Evolutionary conservation across 2,113 vertebrate species (phyloP).

Genomic region (Semicossyphus pulcher): DNA sequence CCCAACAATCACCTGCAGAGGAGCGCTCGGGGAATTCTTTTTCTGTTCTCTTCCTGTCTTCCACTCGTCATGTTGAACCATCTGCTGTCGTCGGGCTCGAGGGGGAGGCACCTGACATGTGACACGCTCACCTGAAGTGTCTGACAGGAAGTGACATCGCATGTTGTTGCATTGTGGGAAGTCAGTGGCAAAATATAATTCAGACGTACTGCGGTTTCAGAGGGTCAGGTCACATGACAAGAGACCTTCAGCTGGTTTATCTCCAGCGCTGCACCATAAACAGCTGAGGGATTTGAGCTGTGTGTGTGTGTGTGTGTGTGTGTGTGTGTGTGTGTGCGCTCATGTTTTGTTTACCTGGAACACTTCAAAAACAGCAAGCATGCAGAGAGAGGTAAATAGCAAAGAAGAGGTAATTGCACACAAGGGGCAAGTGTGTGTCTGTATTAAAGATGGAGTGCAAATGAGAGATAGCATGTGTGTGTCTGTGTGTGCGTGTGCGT

Average conservation of each 20-base stretch:
- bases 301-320: slow-evolving; percentile 9
- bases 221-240: slow-evolving; percentile 14
- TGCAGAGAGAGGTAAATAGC: slow-evolving; percentile 73
- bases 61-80: slow-evolving; percentile 10
- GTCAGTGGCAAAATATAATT: too few species aligned
- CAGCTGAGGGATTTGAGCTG: slow-evolving; percentile 33
- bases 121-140: background rate
- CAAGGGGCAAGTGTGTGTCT: slow-evolving; percentile 69
- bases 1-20: background rate
- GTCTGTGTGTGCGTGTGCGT: slow-evolving; percentile 34
- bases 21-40: background rate
- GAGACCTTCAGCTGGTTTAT: slow-evolving; percentile 12
- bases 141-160: background rate
- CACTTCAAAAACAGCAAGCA: slow-evolving; percentile 61
- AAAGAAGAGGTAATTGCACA: slow-evolving; percentile 84
- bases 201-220: background rate
- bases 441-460: slow-evolving; percentile 36
- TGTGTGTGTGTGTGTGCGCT: slow-evolving; percentile 26
- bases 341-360: slow-evolving; percentile 78
- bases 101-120: background rate
- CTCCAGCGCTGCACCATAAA: background rate
- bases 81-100: slow-evolving; percentile 18
- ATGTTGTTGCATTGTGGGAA: background rate
- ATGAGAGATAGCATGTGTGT: slow-evolving; percentile 38
- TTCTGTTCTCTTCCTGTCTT: background rate